Evolutionary conservation across 2,797 vertebrate species (phyloP), one percentile per base, ranked within the genome.

Genomic region (Tapirus indicus): DNA sequence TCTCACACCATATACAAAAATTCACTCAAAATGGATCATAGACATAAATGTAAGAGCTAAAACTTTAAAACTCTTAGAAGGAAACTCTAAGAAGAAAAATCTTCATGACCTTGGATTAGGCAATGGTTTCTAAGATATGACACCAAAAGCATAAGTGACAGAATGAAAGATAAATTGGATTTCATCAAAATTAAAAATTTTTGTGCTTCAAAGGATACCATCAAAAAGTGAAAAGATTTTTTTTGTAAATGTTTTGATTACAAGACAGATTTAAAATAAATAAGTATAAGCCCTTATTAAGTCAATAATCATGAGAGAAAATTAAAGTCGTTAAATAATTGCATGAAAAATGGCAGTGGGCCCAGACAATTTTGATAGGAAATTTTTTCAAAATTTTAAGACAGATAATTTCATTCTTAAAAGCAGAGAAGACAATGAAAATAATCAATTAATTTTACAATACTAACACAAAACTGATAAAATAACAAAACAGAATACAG

Each of bases 401-500:
- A 62, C 7, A 92, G 41, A 75, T 82, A 87, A 88, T 80, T 83
- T 38, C 38, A 83, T 66, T 83, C 52, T 94, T 77, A 77, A 69
- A 84, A 77, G 23, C 62, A 78, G 20, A 66, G 18, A 86, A 91
- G 35, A 29, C 12, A 79, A n/a, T 47, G 12, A 64, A 91, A 71
- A 86, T 71, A 64, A 72, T 47, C 32, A 20, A 74, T 58, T 71
- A 47, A 80, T 62, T 79, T 83, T 91, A 41, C 9, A 38, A 54
- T 75, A 68, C 6, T 62, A 56, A 85, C 20, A 69, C n/a, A 62
- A 85, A 88, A 86, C 64, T 86, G 41, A 52, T 60, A 80, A 29
- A 78, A 80, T 91, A 62, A 78, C 29, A 91, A 91, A 85, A 66
- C 66, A 92, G 27, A 47, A 91, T 71, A 79, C 12, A 91, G 32